Evolutionary conservation across 2,113 vertebrate genomes (phyloP), one percentile per base, ranked within the genome.

Genomic region (Blennius ocellaris): DNA sequence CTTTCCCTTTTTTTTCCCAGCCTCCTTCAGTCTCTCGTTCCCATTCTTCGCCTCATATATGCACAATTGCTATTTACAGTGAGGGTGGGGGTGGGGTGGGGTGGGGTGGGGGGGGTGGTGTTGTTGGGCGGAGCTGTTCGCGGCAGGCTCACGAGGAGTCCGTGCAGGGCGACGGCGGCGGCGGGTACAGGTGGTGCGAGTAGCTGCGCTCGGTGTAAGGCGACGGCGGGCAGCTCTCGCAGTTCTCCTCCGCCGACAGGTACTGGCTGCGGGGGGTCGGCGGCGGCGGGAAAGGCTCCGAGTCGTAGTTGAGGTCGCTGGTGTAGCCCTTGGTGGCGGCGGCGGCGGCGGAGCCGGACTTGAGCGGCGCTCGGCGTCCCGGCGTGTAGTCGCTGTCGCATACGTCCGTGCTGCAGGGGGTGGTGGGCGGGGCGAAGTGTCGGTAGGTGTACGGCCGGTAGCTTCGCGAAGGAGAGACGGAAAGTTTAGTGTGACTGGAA

Each of bases 341-440:
- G 62, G 81, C 62, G 1, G 92, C 62, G 62, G 81, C 62, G 1
- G 92, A 61, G 7, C 89, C 66, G n/a, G 89, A 82, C 74, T 84
- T 89, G 7, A 85, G 88, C 0, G 89, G 92, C 1, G 88, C 71
- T 10, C 96, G 94, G 6, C 96, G 95, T 67, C 97, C 97, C 0
- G 97, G 97, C 0, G 93, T 97, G 83, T 97, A 99, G 93, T 99
- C 97, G 61, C 97, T 99, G 94, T 99, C 97, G 14, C 97, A 99
- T 36, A 99, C 94, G 8, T 99, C 97, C 0, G 97, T 99, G 93
- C 97, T 99, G 95, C 97, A 99, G n/a, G 97, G 97, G 0, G 97
- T 98, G 0, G 97, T 98, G 54, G 97, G 97, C 0, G 98, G 98
- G 9, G 97, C 97, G 56, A 99, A 98, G 92, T 98, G 96, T 1